Base-by-base conservation (phyloP, 2,797 vertebrate genomes). In the Megalops cyprinoides region DNA sequence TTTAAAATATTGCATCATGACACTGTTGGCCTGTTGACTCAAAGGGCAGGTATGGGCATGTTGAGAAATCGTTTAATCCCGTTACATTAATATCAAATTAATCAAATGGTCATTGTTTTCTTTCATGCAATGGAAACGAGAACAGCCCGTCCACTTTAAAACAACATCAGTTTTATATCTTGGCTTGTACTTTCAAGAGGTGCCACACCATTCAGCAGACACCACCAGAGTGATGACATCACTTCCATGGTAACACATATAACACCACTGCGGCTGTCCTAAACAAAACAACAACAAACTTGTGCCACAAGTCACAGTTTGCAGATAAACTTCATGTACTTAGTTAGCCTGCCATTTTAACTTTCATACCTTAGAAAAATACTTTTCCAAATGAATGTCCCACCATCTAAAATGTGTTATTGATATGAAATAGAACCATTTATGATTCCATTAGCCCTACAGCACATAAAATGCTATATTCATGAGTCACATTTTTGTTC, bases 201-300 rank as follows among this genome's bases (percentile, higher is more conserved):
- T 25, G 0, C 31, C 75, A 79, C 74, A 81, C 84, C 87, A 87
- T 87, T 87, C 87, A 44, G 15, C 25, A 39, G 76, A 42, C 74
- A 67, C 49, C 76, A 83, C 48, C 60, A 86, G 79, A 49, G 69
- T 18, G 25, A 85, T 91, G 90, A 90, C 87, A 89, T 92, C 81
- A 92, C 88, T 91, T 92, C 90, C 91, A 87, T 76, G 6, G 84
- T 23, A 78, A 85, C 79, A 20, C 87, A 87, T 91, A 81, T 91
- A 89, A 91, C 91, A 93, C 91, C 88, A 82, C 74, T 1, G 58
- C 83, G 62, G 83, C 82, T 51, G 37, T 76, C 88, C 80, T 49
- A 92, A 93, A 93, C 90, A 93, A 91, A 92, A 81, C 77, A 18
- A 87, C 89, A 92, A 88, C 89, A 89, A 49, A 78, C 7, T 37